A percentile compares a stretch with the other conserved stretches of the same genome.
Conservation (phyloP, 2,888 invertebrate genomes). For the Parapristionchus giblindavisi region DNA sequence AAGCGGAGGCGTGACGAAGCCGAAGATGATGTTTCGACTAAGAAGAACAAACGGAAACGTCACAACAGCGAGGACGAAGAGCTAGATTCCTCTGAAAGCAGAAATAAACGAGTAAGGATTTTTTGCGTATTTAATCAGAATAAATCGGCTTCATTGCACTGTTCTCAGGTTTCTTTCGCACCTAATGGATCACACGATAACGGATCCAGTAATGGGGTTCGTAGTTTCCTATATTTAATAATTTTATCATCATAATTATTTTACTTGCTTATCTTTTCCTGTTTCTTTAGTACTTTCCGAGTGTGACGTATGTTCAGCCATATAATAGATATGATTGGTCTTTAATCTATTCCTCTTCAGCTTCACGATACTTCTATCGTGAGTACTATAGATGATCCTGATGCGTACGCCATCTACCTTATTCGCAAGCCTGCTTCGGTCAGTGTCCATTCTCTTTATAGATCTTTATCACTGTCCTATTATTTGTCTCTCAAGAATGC, state of each 20-base stretch:
- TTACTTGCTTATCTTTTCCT: neutral
- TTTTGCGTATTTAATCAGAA: neutral
- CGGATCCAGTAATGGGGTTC: neutral
- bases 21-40: constrained; percentile 14
- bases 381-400: neutral
- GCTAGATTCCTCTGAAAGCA: neutral
- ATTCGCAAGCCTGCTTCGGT: constrained; percentile 6
- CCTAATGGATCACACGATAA: neutral
- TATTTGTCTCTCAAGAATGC: no score
- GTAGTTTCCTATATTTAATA: neutral
- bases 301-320: no score
- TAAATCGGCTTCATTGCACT: neutral
- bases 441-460: neutral
- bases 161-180: neutral
- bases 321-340: no score
- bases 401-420: neutral
- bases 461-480: no score
- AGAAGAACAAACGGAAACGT: constrained; percentile 26
- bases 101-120: neutral
- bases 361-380: neutral
- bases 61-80: constrained; percentile 4
- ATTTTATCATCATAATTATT: neutral
- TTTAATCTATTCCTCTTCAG: neutral
- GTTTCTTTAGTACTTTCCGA: no score
- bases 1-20: constrained; percentile 9